These are phyloP conservation scores for Peromyscus maniculatus DNA, from an alignment of 2,113 vertebrate genomes.

Conservation along the genomic window DNA sequence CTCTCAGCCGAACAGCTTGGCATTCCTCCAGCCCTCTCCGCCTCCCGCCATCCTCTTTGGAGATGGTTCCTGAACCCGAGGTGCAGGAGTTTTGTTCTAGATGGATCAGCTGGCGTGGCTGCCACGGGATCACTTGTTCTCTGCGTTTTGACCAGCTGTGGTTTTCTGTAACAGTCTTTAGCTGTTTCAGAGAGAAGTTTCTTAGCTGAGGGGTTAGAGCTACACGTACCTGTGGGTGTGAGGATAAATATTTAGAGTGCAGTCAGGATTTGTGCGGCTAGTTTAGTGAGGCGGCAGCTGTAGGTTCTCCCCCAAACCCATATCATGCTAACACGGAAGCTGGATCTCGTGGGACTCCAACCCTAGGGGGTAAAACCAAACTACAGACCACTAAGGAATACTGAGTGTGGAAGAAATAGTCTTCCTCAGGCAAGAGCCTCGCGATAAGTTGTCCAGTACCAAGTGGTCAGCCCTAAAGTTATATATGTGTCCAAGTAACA, in stretches of 20 bases:
- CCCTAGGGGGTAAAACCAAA: not conserved
- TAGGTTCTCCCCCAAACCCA: not conserved
- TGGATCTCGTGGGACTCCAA: not conserved
- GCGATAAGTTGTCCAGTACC: not conserved
- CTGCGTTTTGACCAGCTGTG: not conserved
- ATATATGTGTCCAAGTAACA: not conserved
- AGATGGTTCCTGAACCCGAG: not conserved
- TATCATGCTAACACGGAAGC: not conserved
- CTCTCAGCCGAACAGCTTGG: not conserved
- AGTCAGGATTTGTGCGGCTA: not conserved
- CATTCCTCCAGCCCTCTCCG: not conserved
- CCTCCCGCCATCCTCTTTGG: not conserved
- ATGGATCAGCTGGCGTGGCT: not conserved
- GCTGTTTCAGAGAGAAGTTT: not conserved
- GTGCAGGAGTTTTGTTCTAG: not conserved
- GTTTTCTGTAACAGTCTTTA: not conserved
- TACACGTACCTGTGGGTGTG: not conserved
- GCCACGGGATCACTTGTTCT: too few species aligned
- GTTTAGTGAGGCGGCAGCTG: not conserved
- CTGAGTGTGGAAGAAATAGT: not conserved
- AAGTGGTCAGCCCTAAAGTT: not conserved
- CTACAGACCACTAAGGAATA: not conserved
- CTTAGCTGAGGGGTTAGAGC: not conserved
- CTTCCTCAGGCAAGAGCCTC: not conserved
- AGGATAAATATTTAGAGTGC: not conserved